These are phyloP conservation scores for Euwallacea fornicatus DNA, from an alignment of 1,140 invertebrate species.

Conservation along the genomic window DNA sequence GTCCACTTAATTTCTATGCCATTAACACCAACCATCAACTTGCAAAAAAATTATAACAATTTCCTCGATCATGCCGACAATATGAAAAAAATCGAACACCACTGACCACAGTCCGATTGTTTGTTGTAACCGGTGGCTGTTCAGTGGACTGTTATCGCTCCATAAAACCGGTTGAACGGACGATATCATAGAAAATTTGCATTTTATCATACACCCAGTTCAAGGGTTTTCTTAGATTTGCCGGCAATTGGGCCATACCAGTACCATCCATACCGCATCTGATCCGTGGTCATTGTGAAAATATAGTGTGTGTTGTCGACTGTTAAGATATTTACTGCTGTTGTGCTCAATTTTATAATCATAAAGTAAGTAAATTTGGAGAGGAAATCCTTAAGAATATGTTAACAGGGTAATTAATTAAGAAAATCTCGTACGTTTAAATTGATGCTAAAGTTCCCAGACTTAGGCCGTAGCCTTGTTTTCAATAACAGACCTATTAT, in stretches of 20 bases:
- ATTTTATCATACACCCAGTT: too few species aligned
- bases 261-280: too few species aligned
- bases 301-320: too few species aligned
- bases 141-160: constrained; percentile 6
- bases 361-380: neutral
- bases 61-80: too few species aligned
- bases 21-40: too few species aligned
- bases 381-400: constrained; percentile 16
- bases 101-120: neutral
- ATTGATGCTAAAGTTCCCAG: constrained; percentile 4
- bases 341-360: too few species aligned
- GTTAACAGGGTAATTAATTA: constrained; percentile 5
- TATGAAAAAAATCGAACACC: neutral
- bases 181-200: neutral
- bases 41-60: too few species aligned
- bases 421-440: neutral
- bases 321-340: too few species aligned
- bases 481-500: constrained; percentile 8
- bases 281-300: too few species aligned
- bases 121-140: neutral
- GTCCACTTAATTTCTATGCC: too few species aligned
- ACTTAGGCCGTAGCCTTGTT: constrained; percentile 3
- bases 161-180: constrained; percentile 6
- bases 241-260: too few species aligned
- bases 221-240: too few species aligned